Conservation (phyloP, 2,888 invertebrate species). For the Schrankia costaestrigalis region DNA sequence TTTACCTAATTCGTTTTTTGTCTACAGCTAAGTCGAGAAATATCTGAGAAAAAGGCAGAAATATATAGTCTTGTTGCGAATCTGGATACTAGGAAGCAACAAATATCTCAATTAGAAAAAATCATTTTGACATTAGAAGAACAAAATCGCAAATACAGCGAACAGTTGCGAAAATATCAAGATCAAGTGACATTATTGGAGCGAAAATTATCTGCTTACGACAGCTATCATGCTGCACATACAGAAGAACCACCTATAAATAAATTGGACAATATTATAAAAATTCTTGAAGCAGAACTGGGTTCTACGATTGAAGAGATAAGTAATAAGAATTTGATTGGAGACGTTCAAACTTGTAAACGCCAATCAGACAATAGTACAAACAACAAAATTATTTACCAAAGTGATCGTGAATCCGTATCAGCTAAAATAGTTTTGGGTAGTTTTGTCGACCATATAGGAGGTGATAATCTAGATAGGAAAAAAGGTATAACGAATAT, state of each 20-base stretch:
- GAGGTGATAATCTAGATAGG: slow-evolving; percentile 44
- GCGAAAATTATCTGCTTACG: slow-evolving; percentile 48
- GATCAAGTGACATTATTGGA: slow-evolving; percentile 51
- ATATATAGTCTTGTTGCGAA: slow-evolving; percentile 50
- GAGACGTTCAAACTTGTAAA: slow-evolving; percentile 28
- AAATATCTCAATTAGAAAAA: slow-evolving; percentile 60
- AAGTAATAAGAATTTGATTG: slow-evolving; percentile 27
- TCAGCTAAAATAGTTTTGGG: slow-evolving; percentile 48
- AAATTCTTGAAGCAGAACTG: slow-evolving; percentile 67
- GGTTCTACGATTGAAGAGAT: slow-evolving; percentile 43
- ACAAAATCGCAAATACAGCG: slow-evolving; percentile 45
- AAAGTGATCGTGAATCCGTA: slow-evolving; percentile 33
- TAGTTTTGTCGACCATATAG: slow-evolving; percentile 39
- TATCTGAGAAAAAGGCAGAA: slow-evolving; percentile 58
- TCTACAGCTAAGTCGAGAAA: slow-evolving; percentile 51
- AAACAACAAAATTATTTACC: slow-evolving; percentile 17
- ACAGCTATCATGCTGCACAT: slow-evolving; percentile 37
- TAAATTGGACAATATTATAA: slow-evolving; percentile 61
- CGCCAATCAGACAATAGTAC: slow-evolving; percentile 28
- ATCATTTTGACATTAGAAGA: slow-evolving; percentile 66
- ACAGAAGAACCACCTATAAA: slow-evolving; percentile 47
- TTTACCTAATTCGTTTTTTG: slow-evolving; percentile 4
- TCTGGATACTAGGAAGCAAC: slow-evolving; percentile 50
- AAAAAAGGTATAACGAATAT: slow-evolving; percentile 50
- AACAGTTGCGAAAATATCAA: slow-evolving; percentile 51